Percentiles rank a stretch among this genome's conserved stretches.
phyloP scores from a whole-genome alignment of 2,888 invertebrate genomes.

The Colletes collaris region DNA sequence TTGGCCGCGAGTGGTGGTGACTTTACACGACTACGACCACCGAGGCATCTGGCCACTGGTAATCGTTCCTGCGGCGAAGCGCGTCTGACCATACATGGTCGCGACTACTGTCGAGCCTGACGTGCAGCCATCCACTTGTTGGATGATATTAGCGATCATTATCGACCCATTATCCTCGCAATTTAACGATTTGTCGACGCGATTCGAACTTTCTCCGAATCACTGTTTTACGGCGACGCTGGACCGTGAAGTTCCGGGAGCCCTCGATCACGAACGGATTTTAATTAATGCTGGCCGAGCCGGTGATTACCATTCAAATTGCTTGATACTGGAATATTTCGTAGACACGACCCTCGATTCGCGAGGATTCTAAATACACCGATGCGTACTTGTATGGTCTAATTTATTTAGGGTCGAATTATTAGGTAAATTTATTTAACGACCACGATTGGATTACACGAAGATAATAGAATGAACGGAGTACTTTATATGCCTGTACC shows the following conservation, averaged over 20 bases:
- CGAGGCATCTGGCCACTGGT: neutral
- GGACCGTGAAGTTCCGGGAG: no score
- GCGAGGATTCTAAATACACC: no score
- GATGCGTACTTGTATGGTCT: no score
- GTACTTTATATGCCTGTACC: no score
- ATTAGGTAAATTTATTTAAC: no score
- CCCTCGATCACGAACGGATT: constrained; percentile 1
- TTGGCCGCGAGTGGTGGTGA: neutral
- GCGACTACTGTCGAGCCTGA: constrained; percentile 21
- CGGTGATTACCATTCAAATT: no score
- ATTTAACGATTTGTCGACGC: constrained; percentile 2
- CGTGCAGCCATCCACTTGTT: constrained; percentile 43
- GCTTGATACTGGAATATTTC: no score
- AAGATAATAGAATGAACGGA: no score
- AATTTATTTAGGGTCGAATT: no score
- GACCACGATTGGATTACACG: no score
- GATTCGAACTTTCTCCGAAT: neutral
- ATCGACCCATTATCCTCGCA: constrained; percentile 1
- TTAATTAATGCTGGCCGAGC: constrained; percentile 16
- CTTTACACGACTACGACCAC: constrained; percentile 17
- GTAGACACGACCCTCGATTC: no score
- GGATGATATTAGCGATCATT: constrained; percentile 37
- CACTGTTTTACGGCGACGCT: neutral
- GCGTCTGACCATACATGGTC: constrained; percentile 20
- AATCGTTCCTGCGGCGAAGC: constrained; percentile 24